Conservation (phyloP, 2,113 vertebrate genomes). For the Calyptommatus sinebrachiatus region DNA sequence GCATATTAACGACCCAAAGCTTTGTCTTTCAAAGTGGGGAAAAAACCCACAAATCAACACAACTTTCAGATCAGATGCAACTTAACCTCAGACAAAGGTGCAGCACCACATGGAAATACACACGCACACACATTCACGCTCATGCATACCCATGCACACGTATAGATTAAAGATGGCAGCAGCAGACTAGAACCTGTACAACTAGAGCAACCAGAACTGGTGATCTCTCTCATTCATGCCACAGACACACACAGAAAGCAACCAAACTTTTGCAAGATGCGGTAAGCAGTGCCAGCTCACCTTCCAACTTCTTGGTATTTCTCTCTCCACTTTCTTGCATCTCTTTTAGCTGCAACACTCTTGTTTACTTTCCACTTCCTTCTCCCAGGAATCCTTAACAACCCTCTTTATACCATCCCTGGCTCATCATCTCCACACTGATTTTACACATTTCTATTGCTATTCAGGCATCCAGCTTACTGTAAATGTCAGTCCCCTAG, state of each 20-base stretch:
- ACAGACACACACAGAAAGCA: not conserved
- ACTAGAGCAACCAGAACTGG: too few species aligned
- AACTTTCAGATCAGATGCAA: conserved; percentile 18
- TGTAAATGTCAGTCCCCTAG: too few species aligned
- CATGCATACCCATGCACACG: not conserved
- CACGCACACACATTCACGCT: not conserved
- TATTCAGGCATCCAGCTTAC: too few species aligned
- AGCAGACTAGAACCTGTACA: not conserved
- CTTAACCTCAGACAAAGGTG: not conserved
- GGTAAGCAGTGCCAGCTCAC: not conserved
- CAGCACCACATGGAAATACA: not conserved
- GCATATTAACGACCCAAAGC: not conserved
- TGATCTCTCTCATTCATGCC: too few species aligned
- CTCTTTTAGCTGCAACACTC: too few species aligned
- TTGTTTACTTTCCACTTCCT: too few species aligned
- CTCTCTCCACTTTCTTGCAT: too few species aligned
- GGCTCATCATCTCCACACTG: too few species aligned
- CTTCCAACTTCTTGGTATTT: too few species aligned
- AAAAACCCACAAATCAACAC: conserved; percentile 47
- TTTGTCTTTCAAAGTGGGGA: conserved; percentile 24
- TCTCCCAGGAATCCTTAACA: too few species aligned
- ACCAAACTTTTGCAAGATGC: not conserved
- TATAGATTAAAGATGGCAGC: conserved; percentile 18
- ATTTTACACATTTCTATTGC: too few species aligned
- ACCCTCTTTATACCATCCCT: too few species aligned